Evolutionary conservation across 2,113 vertebrate genomes (phyloP), one percentile per base, ranked within the genome.

Genomic region (Anoplopoma fimbria): DNA sequence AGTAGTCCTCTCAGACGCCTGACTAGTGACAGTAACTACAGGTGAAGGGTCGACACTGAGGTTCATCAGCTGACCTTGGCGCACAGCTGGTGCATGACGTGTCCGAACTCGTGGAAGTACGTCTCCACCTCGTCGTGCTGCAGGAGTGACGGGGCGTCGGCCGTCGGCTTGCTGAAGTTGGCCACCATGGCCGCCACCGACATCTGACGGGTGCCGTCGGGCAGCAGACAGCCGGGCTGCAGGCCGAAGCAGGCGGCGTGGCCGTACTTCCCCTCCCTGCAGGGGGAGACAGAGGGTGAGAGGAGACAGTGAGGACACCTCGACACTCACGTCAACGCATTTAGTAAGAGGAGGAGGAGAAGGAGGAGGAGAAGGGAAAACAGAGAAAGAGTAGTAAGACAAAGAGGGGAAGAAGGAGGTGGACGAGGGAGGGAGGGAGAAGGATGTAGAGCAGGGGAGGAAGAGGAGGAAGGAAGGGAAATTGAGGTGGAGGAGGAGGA

Each of bases 71-170:
- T n/a, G n/a, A 99, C 98, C 97, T 97, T 94, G 0, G 98, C 97
- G 69, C 98, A 99, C 0, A 99, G 96, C 91, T 99, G 98, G 92
- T 99, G 98, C 98, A 99, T 99, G 85, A 99, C 98, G 0, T 99
- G 98, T 4, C 98, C 98, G 0, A 99, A 99, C 79, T 99, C 98
- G 0, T 99, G 98, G 95, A 99, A 99, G 68, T 99, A 99, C 0
- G 98, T 99, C 94, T 99, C 98, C 91, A 99, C 98, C 89, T 99
- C 98, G 0, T 99, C 98, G 0, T 99, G 98, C 94, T 99, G 98
- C 91, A 99, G 96, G 63, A 99, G 94, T 0, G 98, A 97, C 0
- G 98, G 98, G 0, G 96, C 91, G 0, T 97, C 96, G 0, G 91
- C 93, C 0, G 97, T 97, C 10, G 98, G 97, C 83, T 98, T 98